Percentiles rank a stretch among this genome's conserved stretches.
Evolutionary conservation across 2,888 invertebrate genomes (phyloP).

Genomic region (Dolichomitus sp.): DNA sequence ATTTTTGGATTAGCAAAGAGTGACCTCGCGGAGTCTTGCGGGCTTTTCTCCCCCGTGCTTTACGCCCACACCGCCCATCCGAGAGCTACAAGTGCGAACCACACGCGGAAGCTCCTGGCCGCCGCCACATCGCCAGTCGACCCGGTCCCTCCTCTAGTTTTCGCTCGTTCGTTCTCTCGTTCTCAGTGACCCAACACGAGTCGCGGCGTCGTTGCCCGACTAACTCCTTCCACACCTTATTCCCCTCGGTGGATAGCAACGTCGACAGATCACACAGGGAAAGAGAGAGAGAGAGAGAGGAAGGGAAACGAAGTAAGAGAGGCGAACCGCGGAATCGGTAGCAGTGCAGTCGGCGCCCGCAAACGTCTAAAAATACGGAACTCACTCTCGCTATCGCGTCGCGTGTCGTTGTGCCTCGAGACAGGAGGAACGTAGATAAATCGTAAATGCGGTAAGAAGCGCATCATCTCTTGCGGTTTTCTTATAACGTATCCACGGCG

Average conservation of each 20-base stretch:
- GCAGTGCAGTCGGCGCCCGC: slow-evolving; percentile 63
- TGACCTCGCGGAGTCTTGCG: not conserved
- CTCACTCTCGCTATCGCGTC: slow-evolving; percentile 48
- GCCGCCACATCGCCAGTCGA: not conserved
- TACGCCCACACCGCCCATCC: slow-evolving; percentile 1
- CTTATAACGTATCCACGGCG: not conserved
- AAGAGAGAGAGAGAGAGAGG: slow-evolving; percentile 28
- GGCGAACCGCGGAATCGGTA: slow-evolving; percentile 67
- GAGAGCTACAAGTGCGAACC: slow-evolving; percentile 24
- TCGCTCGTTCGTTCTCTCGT: slow-evolving; percentile 21
- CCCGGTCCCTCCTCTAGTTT: slow-evolving; percentile 32
- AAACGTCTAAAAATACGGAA: slow-evolving; percentile 67
- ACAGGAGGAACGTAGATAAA: slow-evolving; percentile 38
- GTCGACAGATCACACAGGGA: slow-evolving; percentile 3
- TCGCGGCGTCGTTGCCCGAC: slow-evolving; percentile 32
- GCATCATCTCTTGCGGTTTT: slow-evolving; percentile 30
- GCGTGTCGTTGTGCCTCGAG: slow-evolving; percentile 24
- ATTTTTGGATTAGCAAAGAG: not conserved
- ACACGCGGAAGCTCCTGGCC: slow-evolving; percentile 27
- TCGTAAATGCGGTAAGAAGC: slow-evolving; percentile 51
- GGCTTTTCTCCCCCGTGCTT: not conserved
- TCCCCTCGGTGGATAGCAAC: slow-evolving; percentile 45
- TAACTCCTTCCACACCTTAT: slow-evolving; percentile 60
- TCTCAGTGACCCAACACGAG: slow-evolving; percentile 45
- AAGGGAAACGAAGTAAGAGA: slow-evolving; percentile 22